A percentile compares a stretch with the other conserved stretches of the same genome.
Evolutionary conservation across 2,888 invertebrate genomes (phyloP).

Genomic region (Rhingia rostrata): DNA sequence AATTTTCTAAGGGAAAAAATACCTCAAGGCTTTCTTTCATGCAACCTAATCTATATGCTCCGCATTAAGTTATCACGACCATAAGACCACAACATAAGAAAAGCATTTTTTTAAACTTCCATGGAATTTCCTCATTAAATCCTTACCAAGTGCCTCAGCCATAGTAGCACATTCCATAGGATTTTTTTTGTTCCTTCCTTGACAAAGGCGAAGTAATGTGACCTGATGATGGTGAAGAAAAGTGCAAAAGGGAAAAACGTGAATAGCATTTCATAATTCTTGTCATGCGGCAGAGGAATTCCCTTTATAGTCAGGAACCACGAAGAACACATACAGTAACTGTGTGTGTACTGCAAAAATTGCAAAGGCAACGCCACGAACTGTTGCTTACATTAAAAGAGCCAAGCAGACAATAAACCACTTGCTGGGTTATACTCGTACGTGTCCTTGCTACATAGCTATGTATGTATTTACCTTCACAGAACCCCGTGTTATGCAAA

Average conservation of each 20-base stretch:
- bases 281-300: slow-evolving; percentile 32
- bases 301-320: background rate
- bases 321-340: slow-evolving; percentile 7
- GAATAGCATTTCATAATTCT: slow-evolving; percentile 34
- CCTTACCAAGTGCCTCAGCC: slow-evolving; percentile 2
- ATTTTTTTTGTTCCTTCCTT: background rate
- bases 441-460: slow-evolving; percentile 51
- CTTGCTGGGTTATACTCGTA: slow-evolving; percentile 10
- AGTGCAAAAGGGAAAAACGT: slow-evolving; percentile 41
- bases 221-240: slow-evolving; percentile 9
- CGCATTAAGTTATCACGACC: no score
- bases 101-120: no score
- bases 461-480: background rate
- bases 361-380: slow-evolving; percentile 6
- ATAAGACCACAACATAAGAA: no score
- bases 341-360: background rate
- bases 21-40: no score
- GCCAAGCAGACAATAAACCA: slow-evolving; percentile 38
- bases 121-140: slow-evolving; percentile 17
- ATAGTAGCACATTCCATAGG: slow-evolving; percentile 1
- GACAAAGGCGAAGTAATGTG: background rate
- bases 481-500: slow-evolving; percentile 21
- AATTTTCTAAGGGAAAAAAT: no score
- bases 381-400: slow-evolving; percentile 45
- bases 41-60: no score